Conservation (phyloP, 2,113 vertebrate species). For the Callionymus lyra region DNA sequence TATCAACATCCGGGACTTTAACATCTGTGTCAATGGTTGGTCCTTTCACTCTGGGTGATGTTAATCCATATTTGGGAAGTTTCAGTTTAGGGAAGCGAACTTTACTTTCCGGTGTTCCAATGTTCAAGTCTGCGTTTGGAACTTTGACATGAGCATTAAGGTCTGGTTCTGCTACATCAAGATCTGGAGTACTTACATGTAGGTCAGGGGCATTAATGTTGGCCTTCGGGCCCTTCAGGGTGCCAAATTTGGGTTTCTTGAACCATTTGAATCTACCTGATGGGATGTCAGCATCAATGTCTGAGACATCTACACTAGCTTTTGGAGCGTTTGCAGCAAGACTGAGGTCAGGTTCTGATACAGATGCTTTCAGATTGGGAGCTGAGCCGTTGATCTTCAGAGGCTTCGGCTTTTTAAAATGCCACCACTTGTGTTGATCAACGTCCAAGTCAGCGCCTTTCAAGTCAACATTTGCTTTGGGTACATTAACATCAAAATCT, state of each 20-base stretch:
- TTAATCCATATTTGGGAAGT: too few species aligned
- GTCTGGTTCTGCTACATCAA: constrained; percentile 30
- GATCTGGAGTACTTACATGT: constrained; percentile 31
- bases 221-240: constrained; percentile 31
- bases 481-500: constrained; percentile 34
- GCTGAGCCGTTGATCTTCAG: constrained; percentile 35
- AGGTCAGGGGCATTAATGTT: constrained; percentile 23
- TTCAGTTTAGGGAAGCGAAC: constrained; percentile 26
- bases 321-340: constrained; percentile 40
- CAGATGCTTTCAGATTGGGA: constrained; percentile 35
- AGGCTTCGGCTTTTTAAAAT: constrained; percentile 43
- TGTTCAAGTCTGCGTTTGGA: constrained; percentile 20
- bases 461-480: constrained; percentile 36
- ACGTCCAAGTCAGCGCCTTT: constrained; percentile 30
- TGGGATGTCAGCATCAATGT: constrained; percentile 30
- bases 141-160: constrained; percentile 27
- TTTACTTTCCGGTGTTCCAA: constrained; percentile 28
- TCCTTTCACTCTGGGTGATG: too few species aligned
- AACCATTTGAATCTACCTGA: constrained; percentile 52
- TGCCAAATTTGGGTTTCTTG: constrained; percentile 44
- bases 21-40: too few species aligned
- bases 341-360: constrained; percentile 38
- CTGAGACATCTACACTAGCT: constrained; percentile 33
- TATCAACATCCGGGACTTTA: too few species aligned
- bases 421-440: constrained; percentile 39